A percentile compares a stretch with the other conserved stretches of the same genome.
Conservation (phyloP, 2,113 vertebrate species). For the Aphyosemion australe region DNA sequence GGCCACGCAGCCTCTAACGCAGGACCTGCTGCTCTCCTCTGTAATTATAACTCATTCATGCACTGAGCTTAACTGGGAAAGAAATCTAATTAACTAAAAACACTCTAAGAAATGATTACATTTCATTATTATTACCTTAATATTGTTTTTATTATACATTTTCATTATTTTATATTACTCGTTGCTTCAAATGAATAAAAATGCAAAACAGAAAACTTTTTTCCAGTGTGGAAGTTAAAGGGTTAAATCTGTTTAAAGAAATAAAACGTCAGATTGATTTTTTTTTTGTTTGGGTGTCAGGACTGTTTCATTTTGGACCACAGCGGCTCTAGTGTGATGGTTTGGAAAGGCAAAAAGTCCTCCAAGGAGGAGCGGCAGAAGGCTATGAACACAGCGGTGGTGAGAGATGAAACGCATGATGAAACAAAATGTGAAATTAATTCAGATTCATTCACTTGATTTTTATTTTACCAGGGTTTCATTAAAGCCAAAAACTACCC, state of each 20-base stretch:
- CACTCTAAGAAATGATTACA: too few relatives aligned
- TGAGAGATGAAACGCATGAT: slow-evolving; percentile 62
- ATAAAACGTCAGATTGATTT: background rate
- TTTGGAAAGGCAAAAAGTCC: slow-evolving; percentile 89
- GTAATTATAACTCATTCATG: slow-evolving; percentile 66
- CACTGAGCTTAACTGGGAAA: too few relatives aligned
- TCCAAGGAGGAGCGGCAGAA: slow-evolving; percentile 81
- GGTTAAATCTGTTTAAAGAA: too few relatives aligned
- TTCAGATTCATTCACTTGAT: too few relatives aligned
- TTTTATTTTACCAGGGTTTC: slow-evolving; percentile 77
- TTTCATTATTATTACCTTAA: too few relatives aligned
- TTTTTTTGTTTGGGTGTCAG: slow-evolving; percentile 60
- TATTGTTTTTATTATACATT: too few relatives aligned
- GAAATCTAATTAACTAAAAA: too few relatives aligned
- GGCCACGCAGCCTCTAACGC: slow-evolving; percentile 86
- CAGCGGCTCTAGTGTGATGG: slow-evolving; percentile 83
- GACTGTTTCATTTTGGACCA: slow-evolving; percentile 90
- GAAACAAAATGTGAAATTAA: background rate
- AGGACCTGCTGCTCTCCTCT: slow-evolving; percentile 85
- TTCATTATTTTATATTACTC: too few relatives aligned
- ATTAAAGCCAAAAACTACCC: slow-evolving; percentile 91
- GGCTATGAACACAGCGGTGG: slow-evolving; percentile 86
- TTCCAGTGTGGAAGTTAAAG: too few relatives aligned
- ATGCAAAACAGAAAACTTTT: too few relatives aligned
- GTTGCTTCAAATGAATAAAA: too few relatives aligned